Conservation (phyloP, 2,888 invertebrate genomes). For the Tricholauxania praeusta region DNA sequence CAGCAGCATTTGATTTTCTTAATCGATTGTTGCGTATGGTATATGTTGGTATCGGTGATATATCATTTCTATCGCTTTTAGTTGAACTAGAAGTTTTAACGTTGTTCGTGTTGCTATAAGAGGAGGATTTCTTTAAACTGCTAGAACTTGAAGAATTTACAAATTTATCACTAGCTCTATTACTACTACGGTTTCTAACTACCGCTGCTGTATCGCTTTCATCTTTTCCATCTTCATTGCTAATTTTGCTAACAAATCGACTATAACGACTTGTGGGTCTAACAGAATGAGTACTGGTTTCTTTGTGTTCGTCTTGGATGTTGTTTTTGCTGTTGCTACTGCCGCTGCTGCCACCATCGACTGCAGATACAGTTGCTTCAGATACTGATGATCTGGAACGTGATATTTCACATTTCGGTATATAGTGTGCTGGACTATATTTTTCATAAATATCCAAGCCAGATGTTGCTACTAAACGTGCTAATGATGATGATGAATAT, state of each 20-base stretch:
- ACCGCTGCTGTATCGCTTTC: slow-evolving; percentile 28
- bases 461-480: slow-evolving; percentile 72
- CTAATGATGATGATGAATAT: slow-evolving; percentile 69
- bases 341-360: slow-evolving; percentile 43
- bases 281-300: slow-evolving; percentile 42
- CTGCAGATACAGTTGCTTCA: slow-evolving; percentile 52
- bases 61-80: slow-evolving; percentile 55
- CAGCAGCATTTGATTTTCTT: slow-evolving; percentile 31
- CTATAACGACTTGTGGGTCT: slow-evolving; percentile 59
- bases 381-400: slow-evolving; percentile 66
- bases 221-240: slow-evolving; percentile 47
- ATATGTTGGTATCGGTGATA: slow-evolving; percentile 61
- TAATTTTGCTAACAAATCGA: slow-evolving; percentile 53
- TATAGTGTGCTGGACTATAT: slow-evolving; percentile 81
- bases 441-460: slow-evolving; percentile 79
- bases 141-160: slow-evolving; percentile 14
- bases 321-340: slow-evolving; percentile 42
- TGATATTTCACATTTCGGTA: slow-evolving; percentile 71
- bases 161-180: slow-evolving; percentile 29
- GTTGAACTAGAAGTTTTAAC: slow-evolving; percentile 40
- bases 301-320: slow-evolving; percentile 16
- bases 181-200: slow-evolving; percentile 32
- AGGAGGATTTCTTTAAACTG: slow-evolving; percentile 24
- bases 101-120: slow-evolving; percentile 14
- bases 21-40: slow-evolving; percentile 56